Conservation (phyloP, 2,113 vertebrate genomes). For the Nycticebus coucang region DNA sequence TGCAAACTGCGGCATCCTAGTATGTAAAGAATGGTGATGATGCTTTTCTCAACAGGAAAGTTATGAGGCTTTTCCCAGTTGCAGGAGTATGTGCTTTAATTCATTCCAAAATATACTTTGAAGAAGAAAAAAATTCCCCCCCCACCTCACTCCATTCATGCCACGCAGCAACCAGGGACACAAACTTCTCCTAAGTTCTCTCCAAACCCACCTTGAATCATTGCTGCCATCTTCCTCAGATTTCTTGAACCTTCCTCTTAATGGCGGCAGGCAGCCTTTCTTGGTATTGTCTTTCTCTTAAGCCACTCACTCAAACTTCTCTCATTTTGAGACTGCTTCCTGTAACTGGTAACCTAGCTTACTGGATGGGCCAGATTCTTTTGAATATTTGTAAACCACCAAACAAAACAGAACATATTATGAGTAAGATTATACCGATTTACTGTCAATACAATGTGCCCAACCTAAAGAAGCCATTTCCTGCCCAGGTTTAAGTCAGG, state of each 20-base stretch:
- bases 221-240: neutral
- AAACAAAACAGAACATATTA: conserved; percentile 30
- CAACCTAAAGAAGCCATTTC: conserved; percentile 4
- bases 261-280: neutral
- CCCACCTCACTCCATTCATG: neutral
- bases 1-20: neutral
- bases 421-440: conserved; percentile 40
- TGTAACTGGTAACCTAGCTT: neutral
- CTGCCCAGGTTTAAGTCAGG: neutral
- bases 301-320: neutral
- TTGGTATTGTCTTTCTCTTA: neutral
- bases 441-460: neutral
- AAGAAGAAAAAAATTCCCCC: neutral
- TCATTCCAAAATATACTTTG: neutral
- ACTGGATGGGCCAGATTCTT: conserved; percentile 27
- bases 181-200: neutral
- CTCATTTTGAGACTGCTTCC: neutral
- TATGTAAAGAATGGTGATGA: neutral
- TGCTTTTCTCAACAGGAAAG: neutral
- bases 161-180: neutral
- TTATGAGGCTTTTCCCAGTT: neutral
- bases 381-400: conserved; percentile 45
- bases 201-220: neutral
- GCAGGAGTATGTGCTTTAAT: neutral
- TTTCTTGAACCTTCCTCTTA: neutral